Base-by-base conservation (phyloP, 2,113 vertebrate species). In the Trochalopteron elliotii region DNA sequence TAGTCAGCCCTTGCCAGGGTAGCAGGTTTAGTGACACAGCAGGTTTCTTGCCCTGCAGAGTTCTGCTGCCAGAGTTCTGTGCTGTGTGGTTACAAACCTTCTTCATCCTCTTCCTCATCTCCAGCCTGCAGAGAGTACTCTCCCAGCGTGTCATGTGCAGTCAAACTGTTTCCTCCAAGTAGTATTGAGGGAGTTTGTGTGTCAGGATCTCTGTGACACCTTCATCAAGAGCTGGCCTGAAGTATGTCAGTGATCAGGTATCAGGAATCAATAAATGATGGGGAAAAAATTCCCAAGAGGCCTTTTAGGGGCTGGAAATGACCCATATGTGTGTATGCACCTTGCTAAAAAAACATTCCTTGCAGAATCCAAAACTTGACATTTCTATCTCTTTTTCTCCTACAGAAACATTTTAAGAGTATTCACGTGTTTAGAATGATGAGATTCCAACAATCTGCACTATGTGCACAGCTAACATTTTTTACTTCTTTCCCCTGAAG, bases 261-360 rank as follows among this genome's bases (percentile, higher is more conserved):
- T 75, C 31, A 40, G 14, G 8, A 61, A 22, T 61, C 49, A 79
- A 45, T 33, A 83, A 91, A 49, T 15, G 4, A 42, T 59, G 30
- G 33, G 30, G 14, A 3, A 22, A 67, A 59, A 44, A 13, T 15
- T 9, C 47, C 31, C 21, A 40, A 15, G 30, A 15, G 50, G 56
- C 39, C 10, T 84, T 65, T 30, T 17, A 68, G 23, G 18, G n/a
- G 8, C 35, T 67, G 44, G 31, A 70, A 78, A 31, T 10, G 5
- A 35, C 18, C 17, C 1, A 0, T 15, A 6, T 19, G 0, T 33
- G 4, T 42, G 15, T 25, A 11, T 13, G 20, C 5, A 27, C 19
- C 39, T 24, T n/a, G 20, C 9, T 49, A 27, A 45, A 30, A 71
- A 3, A 5, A 71, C 8, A 18, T 28, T 28, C n/a, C 28, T 60